Conservation (phyloP, 2,888 invertebrate species). For the Ophioninae sp. region DNA sequence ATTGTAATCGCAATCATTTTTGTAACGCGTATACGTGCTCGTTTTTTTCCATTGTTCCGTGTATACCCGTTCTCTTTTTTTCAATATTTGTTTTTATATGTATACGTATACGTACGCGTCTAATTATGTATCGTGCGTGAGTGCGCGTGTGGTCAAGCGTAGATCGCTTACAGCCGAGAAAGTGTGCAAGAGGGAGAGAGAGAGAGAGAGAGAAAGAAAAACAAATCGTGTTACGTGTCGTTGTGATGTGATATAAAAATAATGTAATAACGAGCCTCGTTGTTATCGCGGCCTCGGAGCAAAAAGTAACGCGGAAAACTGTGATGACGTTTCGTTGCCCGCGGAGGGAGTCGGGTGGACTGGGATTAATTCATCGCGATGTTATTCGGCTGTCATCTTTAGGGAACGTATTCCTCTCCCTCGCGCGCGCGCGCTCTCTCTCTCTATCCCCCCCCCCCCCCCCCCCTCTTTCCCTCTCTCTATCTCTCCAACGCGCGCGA, state of each 20-base stretch:
- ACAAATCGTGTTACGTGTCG: not conserved
- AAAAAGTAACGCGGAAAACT: too few relatives aligned
- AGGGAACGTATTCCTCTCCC: constrained; percentile 9
- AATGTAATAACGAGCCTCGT: too few relatives aligned
- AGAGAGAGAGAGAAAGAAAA: too few relatives aligned
- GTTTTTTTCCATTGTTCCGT: constrained; percentile 29
- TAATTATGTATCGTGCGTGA: too few relatives aligned
- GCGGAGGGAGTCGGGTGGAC: not conserved
- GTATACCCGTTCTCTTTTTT: too few relatives aligned
- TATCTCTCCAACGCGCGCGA: not conserved
- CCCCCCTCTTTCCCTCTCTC: constrained; percentile 1
- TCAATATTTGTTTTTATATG: too few relatives aligned
- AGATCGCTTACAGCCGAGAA: not conserved
- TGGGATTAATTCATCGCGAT: not conserved
- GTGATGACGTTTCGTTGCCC: too few relatives aligned
- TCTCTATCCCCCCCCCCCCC: constrained; percentile 29
- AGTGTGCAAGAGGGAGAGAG: not conserved
- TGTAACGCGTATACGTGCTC: constrained; percentile 48
- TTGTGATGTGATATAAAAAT: too few relatives aligned
- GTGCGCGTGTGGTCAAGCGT: too few relatives aligned
- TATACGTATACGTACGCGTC: too few relatives aligned
- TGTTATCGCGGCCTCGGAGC: too few relatives aligned
- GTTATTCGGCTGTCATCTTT: not conserved
- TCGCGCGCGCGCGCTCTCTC: constrained; percentile 24
- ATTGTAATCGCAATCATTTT: constrained; percentile 36